Base-by-base conservation (phyloP, 1,140 invertebrate species). In the Nasonia vitripennis region DNA sequence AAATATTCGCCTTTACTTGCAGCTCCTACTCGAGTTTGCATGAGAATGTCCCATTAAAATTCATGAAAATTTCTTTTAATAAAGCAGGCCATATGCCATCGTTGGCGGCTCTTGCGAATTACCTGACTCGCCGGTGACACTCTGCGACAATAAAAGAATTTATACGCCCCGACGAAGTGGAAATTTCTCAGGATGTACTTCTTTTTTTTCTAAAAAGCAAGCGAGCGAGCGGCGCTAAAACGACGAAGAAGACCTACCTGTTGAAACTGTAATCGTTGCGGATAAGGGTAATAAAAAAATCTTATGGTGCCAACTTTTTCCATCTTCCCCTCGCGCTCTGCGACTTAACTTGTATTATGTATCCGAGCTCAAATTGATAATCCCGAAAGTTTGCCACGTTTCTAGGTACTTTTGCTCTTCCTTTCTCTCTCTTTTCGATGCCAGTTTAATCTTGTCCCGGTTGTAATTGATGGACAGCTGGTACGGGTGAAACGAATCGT, bases 1-100 rank as follows among this genome's bases (percentile, higher is more conserved):
- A 81, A 85, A 85, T 81, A 68, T 75, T 23, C 78, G n/a, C 62
- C 48, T 78, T 37, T 17, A n/a, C 6, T n/a, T 7, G 45, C 31
- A 12, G 0, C 73, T 41, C 77, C 31, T 27, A 37, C 41, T 55
- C 20, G 20, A 31, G n/a, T 80, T 81, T 73, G 80, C 68, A 74
- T 74, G 70, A 73, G 70, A 81, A 73, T 81, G 45, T 31, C 62
- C 74, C 31, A 55, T 84, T 84, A 55, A 71, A 84, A 84, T 78
- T 84, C 83, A 84, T 78, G 75, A 68, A 84, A 78, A 84, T 71
- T 78, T 68, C 51, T 48, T 83, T 83, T 68, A 62, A 62, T 62
- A 62, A 62, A 62, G 17, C 55, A 62, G 55, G 55, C 55, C 55
- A 62, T n/a, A 62, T n/a, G 55, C 17, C 55, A 5, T 55, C 51